Evolutionary conservation across 2,113 vertebrate species (phyloP).

Genomic region (Dicaeum eximium): DNA sequence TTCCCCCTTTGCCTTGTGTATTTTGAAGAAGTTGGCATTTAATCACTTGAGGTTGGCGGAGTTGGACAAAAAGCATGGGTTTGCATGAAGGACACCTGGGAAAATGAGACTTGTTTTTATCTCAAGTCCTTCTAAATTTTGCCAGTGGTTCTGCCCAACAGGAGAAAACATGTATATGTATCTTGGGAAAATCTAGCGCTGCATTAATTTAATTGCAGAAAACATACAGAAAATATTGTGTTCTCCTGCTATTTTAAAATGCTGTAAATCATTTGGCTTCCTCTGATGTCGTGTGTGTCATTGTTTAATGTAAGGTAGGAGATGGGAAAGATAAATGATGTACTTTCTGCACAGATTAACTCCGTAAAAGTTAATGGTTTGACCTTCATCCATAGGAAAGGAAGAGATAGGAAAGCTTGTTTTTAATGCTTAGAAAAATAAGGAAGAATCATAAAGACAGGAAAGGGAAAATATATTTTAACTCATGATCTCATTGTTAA

Average conservation of each 20-base stretch:
- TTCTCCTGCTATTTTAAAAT: constrained; percentile 49
- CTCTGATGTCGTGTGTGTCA: constrained; percentile 42
- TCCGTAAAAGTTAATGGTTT: constrained; percentile 24
- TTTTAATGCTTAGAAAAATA: constrained; percentile 2
- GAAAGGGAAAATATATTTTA: constrained; percentile 43
- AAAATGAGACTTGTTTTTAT: neutral
- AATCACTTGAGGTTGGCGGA: neutral
- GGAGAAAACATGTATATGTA: neutral
- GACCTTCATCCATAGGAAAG: constrained; percentile 14
- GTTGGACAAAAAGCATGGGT: neutral
- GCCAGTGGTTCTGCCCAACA: neutral
- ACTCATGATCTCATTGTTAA: constrained; percentile 35
- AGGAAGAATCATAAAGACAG: constrained; percentile 47
- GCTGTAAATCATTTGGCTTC: constrained; percentile 36
- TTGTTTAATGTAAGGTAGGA: constrained; percentile 42
- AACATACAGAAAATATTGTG: constrained; percentile 27
- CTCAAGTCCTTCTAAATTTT: neutral
- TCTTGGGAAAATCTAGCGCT: constrained; percentile 31
- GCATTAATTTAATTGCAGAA: constrained; percentile 27
- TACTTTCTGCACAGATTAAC: constrained; percentile 27
- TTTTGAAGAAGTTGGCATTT: neutral
- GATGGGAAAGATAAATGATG: constrained; percentile 22
- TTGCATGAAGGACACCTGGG: neutral
- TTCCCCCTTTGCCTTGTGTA: rapidly evolving
- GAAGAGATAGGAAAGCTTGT: constrained; percentile 10